A percentile compares a stretch with the other conserved stretches of the same genome.
Evolutionary conservation across 2,888 invertebrate genomes (phyloP).

Genomic region (Drosophila robusta): DNA sequence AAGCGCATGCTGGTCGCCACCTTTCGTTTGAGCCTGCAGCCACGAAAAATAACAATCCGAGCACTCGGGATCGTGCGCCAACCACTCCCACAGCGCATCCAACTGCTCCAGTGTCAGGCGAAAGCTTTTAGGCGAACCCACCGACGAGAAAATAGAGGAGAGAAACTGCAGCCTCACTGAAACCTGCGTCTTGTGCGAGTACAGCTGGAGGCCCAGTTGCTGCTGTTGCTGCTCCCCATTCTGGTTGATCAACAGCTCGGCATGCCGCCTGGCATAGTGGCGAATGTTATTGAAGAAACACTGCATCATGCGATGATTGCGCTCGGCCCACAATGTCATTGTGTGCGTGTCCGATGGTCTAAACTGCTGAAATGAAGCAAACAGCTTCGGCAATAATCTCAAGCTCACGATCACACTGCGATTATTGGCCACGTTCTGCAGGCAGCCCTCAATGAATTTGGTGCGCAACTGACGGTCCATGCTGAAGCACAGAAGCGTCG

Average conservation of each 20-base stretch:
- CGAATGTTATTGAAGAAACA: conserved; percentile 95
- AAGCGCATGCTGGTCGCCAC: conserved; percentile 96
- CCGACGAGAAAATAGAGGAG: conserved; percentile 95
- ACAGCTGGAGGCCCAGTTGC: conserved; percentile 85
- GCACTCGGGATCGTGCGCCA: conserved; percentile 93
- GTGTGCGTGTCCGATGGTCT: conserved; percentile 94
- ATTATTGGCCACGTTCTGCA: conserved; percentile 94
- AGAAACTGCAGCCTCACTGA: conserved; percentile 96
- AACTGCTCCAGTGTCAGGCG: conserved; percentile 94
- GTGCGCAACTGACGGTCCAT: conserved; percentile 95
- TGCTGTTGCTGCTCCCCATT: conserved; percentile 77
- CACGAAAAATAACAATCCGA: conserved; percentile 97
- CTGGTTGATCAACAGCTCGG: conserved; percentile 79
- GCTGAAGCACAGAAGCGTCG: conserved; percentile 94
- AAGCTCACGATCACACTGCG: conserved; percentile 96
- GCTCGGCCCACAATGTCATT: conserved; percentile 96
- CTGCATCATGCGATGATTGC: conserved; percentile 96
- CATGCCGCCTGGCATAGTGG: conserved; percentile 87
- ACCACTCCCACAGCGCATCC: conserved; percentile 95
- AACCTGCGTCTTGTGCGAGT: conserved; percentile 93
- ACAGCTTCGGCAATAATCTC: conserved; percentile 93
- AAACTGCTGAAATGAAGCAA: conserved; percentile 96
- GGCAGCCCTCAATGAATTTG: conserved; percentile 97
- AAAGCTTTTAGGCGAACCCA: conserved; percentile 95
- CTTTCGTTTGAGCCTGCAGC: conserved; percentile 96